Evolutionary conservation across 2,888 invertebrate species (phyloP).

Genomic region (Dione juno): DNA sequence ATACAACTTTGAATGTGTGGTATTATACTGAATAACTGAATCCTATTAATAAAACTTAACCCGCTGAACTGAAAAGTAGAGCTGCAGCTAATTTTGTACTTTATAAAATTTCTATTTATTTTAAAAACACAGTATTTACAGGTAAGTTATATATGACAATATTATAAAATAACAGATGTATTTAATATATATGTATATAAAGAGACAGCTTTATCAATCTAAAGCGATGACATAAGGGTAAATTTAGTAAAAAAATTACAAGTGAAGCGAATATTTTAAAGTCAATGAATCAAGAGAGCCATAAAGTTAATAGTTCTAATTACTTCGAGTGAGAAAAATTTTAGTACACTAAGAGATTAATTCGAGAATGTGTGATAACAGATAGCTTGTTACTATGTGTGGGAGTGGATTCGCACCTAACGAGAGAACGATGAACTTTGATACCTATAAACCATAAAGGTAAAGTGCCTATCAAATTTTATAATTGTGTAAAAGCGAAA

Average conservation of each 20-base stretch:
- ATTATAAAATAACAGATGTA: no score
- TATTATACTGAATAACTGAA: no score
- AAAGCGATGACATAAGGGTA: not conserved
- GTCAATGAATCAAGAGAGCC: conserved; percentile 3
- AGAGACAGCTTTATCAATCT: no score
- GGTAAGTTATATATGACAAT: no score
- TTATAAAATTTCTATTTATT: no score
- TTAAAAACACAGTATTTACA: no score
- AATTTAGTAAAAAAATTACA: not conserved
- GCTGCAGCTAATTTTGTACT: no score
- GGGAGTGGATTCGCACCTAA: conserved; percentile 1
- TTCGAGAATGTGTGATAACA: conserved; percentile 50
- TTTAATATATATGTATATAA: no score
- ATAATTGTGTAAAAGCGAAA: no score
- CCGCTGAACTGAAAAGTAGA: no score
- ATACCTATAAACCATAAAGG: not conserved
- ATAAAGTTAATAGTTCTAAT: conserved; percentile 29
- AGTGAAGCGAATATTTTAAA: not conserved
- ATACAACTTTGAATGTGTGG: no score
- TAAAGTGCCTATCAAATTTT: not conserved
- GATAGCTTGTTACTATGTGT: conserved; percentile 48
- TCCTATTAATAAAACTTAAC: no score
- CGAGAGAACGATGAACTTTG: not conserved
- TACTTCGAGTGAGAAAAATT: conserved; percentile 48
- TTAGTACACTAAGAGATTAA: conserved; percentile 47